These are phyloP conservation scores for Leptinotarsa defecta DNA, from an alignment of 1,140 invertebrate genomes.

Conservation along the genomic window DNA sequence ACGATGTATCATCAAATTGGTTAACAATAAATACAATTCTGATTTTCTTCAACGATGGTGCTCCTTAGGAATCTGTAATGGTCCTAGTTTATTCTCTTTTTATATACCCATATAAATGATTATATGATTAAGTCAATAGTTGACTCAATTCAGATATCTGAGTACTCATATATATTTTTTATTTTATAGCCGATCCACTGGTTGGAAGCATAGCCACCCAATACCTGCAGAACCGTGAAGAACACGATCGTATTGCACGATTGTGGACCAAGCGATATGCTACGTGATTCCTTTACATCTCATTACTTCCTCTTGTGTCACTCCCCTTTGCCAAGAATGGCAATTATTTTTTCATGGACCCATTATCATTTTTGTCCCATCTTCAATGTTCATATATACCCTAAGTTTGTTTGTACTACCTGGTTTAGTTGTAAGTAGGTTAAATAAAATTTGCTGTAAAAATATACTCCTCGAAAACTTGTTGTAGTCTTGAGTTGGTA, in stretches of 20 bases:
- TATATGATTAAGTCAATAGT: too few species aligned
- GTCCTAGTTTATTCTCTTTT: too few species aligned
- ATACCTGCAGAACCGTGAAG: slow-evolving; percentile 95
- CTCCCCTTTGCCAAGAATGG: slow-evolving; percentile 45
- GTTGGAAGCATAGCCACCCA: slow-evolving; percentile 98
- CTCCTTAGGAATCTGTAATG: too few species aligned
- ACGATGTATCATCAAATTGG: too few species aligned
- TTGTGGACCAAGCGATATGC: slow-evolving; percentile 98
- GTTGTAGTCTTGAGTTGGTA: neutral
- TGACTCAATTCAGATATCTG: too few species aligned
- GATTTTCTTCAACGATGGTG: too few species aligned
- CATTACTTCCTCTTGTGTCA: slow-evolving; percentile 38
- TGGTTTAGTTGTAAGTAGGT: slow-evolving; percentile 22
- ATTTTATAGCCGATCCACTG: slow-evolving; percentile 83
- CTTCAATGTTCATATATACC: slow-evolving; percentile 27
- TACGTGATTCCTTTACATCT: slow-evolving; percentile 69
- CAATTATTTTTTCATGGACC: slow-evolving; percentile 23
- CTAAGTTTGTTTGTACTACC: slow-evolving; percentile 23
- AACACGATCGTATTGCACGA: slow-evolving; percentile 96
- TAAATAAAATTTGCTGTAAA: slow-evolving; percentile 25
- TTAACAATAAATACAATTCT: too few species aligned
- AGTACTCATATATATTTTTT: neutral
- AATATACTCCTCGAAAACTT: slow-evolving; percentile 19
- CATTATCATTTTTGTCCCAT: slow-evolving; percentile 18
- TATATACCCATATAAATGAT: too few species aligned